phyloP scores from a whole-genome alignment of 2,113 vertebrate genomes.

The Oceanites oceanicus region DNA sequence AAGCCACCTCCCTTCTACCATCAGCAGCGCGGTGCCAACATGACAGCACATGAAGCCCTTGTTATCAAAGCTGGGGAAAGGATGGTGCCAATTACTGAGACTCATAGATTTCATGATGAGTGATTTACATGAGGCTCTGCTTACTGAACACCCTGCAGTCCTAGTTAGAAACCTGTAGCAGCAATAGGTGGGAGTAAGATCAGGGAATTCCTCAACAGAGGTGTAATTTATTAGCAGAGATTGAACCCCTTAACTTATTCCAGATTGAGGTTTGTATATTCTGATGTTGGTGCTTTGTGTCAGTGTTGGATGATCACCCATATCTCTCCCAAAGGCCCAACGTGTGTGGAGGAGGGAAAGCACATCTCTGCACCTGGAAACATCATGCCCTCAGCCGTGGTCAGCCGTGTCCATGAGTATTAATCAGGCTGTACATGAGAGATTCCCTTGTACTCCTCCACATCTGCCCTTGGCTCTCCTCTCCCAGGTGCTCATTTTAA shows the following conservation, averaged over 20 bases:
- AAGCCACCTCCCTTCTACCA: background rate
- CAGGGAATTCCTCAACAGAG: constrained; percentile 28
- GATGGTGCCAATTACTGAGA: background rate
- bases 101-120: background rate
- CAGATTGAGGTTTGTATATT: background rate
- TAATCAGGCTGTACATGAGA: background rate
- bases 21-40: background rate
- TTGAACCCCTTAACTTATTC: background rate
- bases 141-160: background rate
- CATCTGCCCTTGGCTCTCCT: background rate
- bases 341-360: background rate
- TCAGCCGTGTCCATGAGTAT: background rate
- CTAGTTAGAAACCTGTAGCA: background rate
- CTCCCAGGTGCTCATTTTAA: background rate
- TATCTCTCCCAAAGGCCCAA: background rate
- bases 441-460: background rate
- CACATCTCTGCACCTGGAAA: background rate
- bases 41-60: background rate
- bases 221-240: constrained; percentile 29
- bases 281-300: background rate
- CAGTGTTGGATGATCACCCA: background rate
- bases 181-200: constrained; percentile 15
- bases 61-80: background rate
- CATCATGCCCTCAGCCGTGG: background rate
- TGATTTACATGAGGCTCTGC: background rate